Evolutionary conservation across 2,888 invertebrate genomes (phyloP), one percentile per base, ranked within the genome.

Genomic region (Acanthopleura granulata): DNA sequence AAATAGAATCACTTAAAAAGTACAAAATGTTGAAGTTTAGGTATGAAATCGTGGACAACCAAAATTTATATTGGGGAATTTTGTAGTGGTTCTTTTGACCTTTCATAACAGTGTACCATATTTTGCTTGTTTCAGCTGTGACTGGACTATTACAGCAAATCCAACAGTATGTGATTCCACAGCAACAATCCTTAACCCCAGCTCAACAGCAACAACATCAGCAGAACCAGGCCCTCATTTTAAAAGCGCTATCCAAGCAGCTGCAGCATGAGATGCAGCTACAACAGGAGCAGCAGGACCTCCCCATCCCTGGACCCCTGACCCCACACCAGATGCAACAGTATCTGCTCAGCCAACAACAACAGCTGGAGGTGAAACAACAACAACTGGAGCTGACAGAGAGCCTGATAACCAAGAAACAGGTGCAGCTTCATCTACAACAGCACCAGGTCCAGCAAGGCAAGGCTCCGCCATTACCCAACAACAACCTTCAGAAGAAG

Each of bases 381-480:
- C 62, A 57, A 71, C 61, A 79, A 72, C 29, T 57, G 22, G n/a
- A 30, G 57, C 25, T 49, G 77, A 29, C 29, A 73, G 49, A 75
- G 29, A 30, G 49, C n/a, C 29, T 49, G 57, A 72, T 71, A 6
- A 74, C 72, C 15, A 79, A 29, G 66, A 78, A 80, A 76, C 92
- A 92, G 84, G 93, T 92, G 89, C 91, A 90, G 81, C 81, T 87
- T 76, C 85, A 86, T 77, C 88, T 86, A 70, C 83, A 83, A 49
- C 84, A 85, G 62, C 84, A 85, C 51, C 84, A 84, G 70, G 77
- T 84, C 18, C 78, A 77, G 22, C 79, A 80, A 40, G 82, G 74
- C 72, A 81, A 70, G 25, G 16, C 29, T 1, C 66, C 22, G 29
- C 29, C 29, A 3, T 18, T 66, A 16, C 66, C 66, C 66, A 66